Evolutionary conservation across 2,888 invertebrate species (phyloP).

Genomic region (Lamellibrachia satsuma): DNA sequence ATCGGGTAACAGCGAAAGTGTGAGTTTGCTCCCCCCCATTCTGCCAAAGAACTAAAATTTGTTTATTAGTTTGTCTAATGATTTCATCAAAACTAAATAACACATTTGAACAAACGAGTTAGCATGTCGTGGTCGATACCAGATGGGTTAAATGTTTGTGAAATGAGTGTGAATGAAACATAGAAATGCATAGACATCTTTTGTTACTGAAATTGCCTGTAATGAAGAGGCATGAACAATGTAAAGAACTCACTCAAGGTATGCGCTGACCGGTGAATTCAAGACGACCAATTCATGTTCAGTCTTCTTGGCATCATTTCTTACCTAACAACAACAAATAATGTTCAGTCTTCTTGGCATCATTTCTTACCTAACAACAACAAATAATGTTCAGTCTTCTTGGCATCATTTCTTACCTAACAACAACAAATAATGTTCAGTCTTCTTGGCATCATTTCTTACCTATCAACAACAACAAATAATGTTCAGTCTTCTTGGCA

Average conservation of each 20-base stretch:
- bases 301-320: neutral
- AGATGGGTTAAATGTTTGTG: neutral
- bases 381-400: neutral
- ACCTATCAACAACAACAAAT: neutral
- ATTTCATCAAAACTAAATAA: too few species aligned
- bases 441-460: neutral
- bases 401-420: neutral
- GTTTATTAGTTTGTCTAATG: too few species aligned
- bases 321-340: neutral
- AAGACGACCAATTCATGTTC: neutral
- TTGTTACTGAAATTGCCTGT: too few species aligned
- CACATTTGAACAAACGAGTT: too few species aligned
- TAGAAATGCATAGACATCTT: too few species aligned
- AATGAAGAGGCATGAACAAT: too few species aligned
- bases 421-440: neutral
- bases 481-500: neutral
- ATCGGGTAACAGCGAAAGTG: too few species aligned
- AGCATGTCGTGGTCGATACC: too few species aligned
- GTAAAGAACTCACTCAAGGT: conserved; percentile 14
- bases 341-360: neutral
- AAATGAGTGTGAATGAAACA: neutral
- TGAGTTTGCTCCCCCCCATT: too few species aligned
- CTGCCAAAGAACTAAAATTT: too few species aligned
- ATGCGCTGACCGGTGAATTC: neutral
- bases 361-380: neutral